Base-by-base conservation (phyloP, 2,888 invertebrate species). In the Loripinus fragilis region DNA sequence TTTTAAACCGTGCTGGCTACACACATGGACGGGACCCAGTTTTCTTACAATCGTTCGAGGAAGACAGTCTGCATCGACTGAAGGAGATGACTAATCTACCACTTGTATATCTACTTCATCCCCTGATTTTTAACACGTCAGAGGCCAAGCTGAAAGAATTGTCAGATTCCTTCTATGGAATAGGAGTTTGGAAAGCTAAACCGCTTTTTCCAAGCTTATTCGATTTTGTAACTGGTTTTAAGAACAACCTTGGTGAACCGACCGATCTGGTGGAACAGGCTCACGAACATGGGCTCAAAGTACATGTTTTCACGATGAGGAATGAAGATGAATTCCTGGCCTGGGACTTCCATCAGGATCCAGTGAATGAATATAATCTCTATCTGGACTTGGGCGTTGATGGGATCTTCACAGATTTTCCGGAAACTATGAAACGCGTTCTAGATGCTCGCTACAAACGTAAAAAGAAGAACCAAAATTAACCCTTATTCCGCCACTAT, bases 311-410 rank as follows among this genome's bases (percentile, higher is more conserved):
- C 42, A 42, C 42, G 8, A 12, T 42, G 8, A 42, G 42, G 42
- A 42, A 50, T 20, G 50, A 50, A 50, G 50, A 50, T n/a, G 12
- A 12, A n/a, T 50, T 20, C n/a, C 50, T 50, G 7, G 50, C 50
- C 50, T 50, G 50, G 50, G 50, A 50, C n/a, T 50, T n/a, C 23
- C 15, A 50, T n/a, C 50, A 50, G n/a, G 50, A n/a, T n/a, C 50
- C 50, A 7, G 50, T n/a, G 20, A 50, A 50, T 7, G 50, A 50
- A n/a, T 50, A 50, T 20, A n/a, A 50, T 7, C n/a, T 50, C 12
- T 50, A n/a, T n/a, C 8, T 50, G 5, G n/a, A 50, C 23, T 20
- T 50, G 50, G 23, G 50, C 12, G 23, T 50, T 50, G 50, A 50
- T 50, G 50, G 50, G 7, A 20, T n/a, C 5, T 50, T 50, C 23